phyloP scores from a whole-genome alignment of 2,888 invertebrate genomes.

The Endotricha flammealis region DNA sequence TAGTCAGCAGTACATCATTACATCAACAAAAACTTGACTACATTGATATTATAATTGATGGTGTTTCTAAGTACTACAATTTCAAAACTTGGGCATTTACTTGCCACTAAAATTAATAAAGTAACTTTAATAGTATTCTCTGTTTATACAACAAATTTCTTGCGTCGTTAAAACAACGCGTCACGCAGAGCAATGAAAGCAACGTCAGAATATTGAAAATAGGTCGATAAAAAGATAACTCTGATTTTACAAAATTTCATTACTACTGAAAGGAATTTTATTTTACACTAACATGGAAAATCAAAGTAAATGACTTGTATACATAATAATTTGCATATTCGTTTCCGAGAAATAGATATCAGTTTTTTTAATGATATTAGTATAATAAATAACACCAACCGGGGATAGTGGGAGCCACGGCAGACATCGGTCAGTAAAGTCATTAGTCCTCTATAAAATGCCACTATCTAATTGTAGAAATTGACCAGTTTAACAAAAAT shows the following conservation, averaged over 20 bases:
- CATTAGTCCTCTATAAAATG: conserved; percentile 66
- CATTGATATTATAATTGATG: too few species aligned
- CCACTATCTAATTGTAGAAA: conserved; percentile 37
- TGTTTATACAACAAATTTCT: too few species aligned
- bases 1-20: conserved; percentile 22
- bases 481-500: conserved; percentile 9
- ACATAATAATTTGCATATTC: too few species aligned
- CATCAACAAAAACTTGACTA: too few species aligned
- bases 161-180: conserved; percentile 55
- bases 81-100: too few species aligned
- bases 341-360: too few species aligned
- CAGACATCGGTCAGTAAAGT: conserved; percentile 77
- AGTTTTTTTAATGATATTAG: too few species aligned
- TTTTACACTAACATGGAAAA: too few species aligned
- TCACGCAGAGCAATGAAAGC: conserved; percentile 69
- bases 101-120: background rate
- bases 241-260: background rate
- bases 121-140: too few species aligned
- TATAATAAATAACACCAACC: conserved; percentile 49
- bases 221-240: conserved; percentile 44
- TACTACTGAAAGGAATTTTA: background rate
- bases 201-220: conserved; percentile 66
- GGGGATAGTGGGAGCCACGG: conserved; percentile 77
- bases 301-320: too few species aligned
- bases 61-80: too few species aligned